phyloP scores from a whole-genome alignment of 1,140 invertebrate species.

The Steinernema feltiae region DNA sequence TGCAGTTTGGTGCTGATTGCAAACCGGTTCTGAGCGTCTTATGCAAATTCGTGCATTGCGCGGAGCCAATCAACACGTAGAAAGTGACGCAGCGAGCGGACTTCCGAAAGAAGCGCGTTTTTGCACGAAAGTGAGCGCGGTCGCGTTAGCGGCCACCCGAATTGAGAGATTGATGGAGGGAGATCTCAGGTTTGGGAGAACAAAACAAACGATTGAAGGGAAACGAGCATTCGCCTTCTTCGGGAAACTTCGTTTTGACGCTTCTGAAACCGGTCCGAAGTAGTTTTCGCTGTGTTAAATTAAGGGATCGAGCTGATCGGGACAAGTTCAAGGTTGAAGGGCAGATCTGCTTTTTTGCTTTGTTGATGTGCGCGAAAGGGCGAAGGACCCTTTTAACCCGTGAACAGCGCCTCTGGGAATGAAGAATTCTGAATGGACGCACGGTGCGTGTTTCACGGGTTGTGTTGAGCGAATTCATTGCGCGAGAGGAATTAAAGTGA shows the following conservation, averaged over 20 bases:
- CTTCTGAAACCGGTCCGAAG: constrained; percentile 4
- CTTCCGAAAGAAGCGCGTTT: neutral
- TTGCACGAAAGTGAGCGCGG: neutral
- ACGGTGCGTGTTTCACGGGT: neutral
- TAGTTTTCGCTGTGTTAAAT: neutral
- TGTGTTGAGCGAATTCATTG: neutral
- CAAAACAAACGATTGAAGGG: too few relatives aligned
- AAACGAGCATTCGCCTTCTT: neutral
- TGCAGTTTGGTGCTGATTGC: neutral
- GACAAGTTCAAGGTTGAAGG: neutral
- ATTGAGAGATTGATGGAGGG: neutral
- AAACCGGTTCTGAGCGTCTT: neutral
- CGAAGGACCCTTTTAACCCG: neutral
- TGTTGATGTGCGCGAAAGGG: neutral
- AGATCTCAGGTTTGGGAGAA: neutral
- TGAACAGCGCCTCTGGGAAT: neutral
- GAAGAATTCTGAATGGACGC: too few relatives aligned
- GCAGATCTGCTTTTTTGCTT: neutral
- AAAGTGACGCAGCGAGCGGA: neutral
- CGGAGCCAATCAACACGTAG: neutral
- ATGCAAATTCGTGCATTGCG: neutral
- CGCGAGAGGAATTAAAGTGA: neutral
- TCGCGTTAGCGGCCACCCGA: neutral
- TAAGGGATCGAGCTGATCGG: neutral
- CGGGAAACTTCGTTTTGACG: neutral